Base-by-base conservation (phyloP, 23 tunicate genomes). In the Ascidia mentula region DNA sequence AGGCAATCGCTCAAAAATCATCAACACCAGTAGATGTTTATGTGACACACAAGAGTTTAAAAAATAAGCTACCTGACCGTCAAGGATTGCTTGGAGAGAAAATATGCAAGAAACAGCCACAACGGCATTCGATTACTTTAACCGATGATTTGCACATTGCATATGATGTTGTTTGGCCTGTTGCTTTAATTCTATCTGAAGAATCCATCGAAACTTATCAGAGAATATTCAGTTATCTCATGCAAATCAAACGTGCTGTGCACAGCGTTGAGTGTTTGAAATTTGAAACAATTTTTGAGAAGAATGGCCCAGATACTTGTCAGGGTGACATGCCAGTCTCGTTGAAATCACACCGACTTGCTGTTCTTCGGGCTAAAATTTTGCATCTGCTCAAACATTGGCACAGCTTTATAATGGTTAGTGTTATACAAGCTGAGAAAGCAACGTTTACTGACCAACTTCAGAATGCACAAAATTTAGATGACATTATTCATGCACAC, bases 321-420 rank as follows among this genome's bases (percentile, higher is more conserved):
- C 6, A 33, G 8, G 45, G 45, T 24, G 31, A 42, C 0, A 84
- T 84, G 78, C 9, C 79, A 5, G 34, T 22, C 0, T 9, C 28
- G 12, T 40, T 42, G 32, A 85, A 81, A 45, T 26, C 73, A 9
- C 92, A 93, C 40, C 69, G 89, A 32, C 46, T 93, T 40, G 74
- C 81, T 22, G 33, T 93, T 17, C 84, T 93, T 39, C 82, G 98
- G 45, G 73, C 82, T 0, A 80, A 77, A 17, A 59, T 88, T 31
- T 40, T 93, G 32, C 82, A 90, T 31, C 46, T 93, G 46, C 78
- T 91, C 6, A 79, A 77, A 38, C 90, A 91, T 36, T 91, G 91
- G 92, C 87, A 93, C 35, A 61, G 82, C 20, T 93, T 93, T 74
- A 82, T 93, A 0, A 93, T 93, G 97, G 78, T 81, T 31, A 91